Percentiles rank a stretch among this genome's conserved stretches.
Evolutionary conservation across 2,888 invertebrate genomes (phyloP).

Genomic region (Pristionchus arcanus): DNA sequence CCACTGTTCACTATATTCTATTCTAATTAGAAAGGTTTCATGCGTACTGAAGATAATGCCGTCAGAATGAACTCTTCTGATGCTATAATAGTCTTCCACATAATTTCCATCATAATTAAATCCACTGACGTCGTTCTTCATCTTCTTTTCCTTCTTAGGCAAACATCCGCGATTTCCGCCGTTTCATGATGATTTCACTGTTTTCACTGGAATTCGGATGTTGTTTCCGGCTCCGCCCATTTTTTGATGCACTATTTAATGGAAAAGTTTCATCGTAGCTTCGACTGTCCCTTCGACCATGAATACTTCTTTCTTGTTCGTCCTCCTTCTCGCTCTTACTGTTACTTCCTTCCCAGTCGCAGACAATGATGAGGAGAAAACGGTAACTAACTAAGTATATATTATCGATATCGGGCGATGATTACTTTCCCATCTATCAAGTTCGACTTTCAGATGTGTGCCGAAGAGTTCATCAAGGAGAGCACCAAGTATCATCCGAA

Average conservation of each 20-base stretch:
- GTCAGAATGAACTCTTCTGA: not conserved
- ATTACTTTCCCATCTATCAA: too few species aligned
- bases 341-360: too few species aligned
- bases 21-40: too few species aligned
- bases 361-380: too few species aligned
- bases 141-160: not conserved
- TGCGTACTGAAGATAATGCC: not conserved
- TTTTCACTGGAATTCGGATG: not conserved
- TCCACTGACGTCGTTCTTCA: not conserved
- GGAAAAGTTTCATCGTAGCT: not conserved
- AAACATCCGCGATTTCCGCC: not conserved
- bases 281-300: not conserved
- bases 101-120: not conserved
- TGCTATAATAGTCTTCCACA: not conserved
- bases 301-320: not conserved
- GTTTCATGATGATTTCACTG: not conserved
- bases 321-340: not conserved
- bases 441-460: too few species aligned
- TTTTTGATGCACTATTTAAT: not conserved
- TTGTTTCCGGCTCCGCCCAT: constrained; percentile 1
- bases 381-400: too few species aligned
- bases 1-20: too few species aligned
- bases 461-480: too few species aligned
- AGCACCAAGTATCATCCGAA: too few species aligned
- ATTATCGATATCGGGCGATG: too few species aligned